Base-by-base conservation (phyloP, 53 echinoderm and acorn worm genomes). In the Stichopus horrens region DNA sequence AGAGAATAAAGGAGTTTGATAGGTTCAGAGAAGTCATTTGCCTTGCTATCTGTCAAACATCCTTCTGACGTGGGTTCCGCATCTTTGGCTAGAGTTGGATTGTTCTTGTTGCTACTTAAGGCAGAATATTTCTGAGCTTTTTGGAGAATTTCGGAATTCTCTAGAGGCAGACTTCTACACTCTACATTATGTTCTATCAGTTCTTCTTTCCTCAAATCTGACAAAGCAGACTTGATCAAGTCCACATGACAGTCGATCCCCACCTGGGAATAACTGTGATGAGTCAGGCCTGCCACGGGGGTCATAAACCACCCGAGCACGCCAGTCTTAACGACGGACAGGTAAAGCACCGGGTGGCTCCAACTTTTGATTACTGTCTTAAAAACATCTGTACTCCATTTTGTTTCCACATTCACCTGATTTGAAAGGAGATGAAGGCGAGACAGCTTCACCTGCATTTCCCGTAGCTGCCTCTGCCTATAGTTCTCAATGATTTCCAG, bases 141-240 rank as follows among this genome's bases (percentile, higher is more conserved):
- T 57, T 89, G 90, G 80, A 90, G 86, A 11, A 92, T 92, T 79
- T 92, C 90, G 4, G 93, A 90, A 63, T 95, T 90, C 55, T 81
- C 68, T 23, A 94, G 87, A 20, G 97, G 97, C 13, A 97, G 88
- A 54, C 95, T 92, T 90, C 97, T 88, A 90, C 91, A 95, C 76
- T 97, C 97, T 10, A 92, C 90, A 54, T 94, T 92, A 73, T 96
- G 94, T 22, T 91, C 90, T 19, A 76, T 90, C 21, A 58, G 76
- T 7, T 74, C 86, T 76, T 52, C 74, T 5, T 77, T 87, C 54
- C 74, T 74, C 8, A 86, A 23, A 8, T 74, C 87, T 83, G 88
- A 86, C 83, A 95, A 23, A 57, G 88, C 86, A 14, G 89, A 55
- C 9, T 65, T 37, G 5, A 85, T 9, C 37, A 63, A 67, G 9